Evolutionary conservation across 2,797 vertebrate genomes (phyloP), one percentile per base, ranked within the genome.

Genomic region (Melanotaenia nigrans): DNA sequence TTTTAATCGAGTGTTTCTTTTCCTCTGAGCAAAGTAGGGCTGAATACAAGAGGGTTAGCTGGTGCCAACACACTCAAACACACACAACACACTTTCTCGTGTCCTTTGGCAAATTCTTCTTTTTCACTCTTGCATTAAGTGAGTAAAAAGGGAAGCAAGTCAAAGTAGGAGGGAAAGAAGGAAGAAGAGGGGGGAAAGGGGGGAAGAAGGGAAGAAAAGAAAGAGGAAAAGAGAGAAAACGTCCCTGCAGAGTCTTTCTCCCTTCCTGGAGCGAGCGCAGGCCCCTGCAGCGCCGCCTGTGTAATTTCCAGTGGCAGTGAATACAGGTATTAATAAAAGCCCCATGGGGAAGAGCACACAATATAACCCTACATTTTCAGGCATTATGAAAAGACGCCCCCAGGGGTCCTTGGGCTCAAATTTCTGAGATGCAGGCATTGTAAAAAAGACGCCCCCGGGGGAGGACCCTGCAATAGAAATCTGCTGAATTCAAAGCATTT

Each of bases 51-150:
- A 90, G 95, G 94, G 93, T 93, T 78, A 95, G 95, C 94, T 65
- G 85, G 84, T 91, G 95, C 95, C 96, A 96, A 96, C 85, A 25
- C 22, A 53, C 51, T 10, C 45, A 49, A n/a, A 86, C 95, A 96
- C 94, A 97, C 95, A 95, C 93, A 84, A 73, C 79, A 73, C 85
- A 79, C 75, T 84, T 90, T 89, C 88, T 96, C 95, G 95, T 96
- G 96, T 98, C 96, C 96, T 98, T 96, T 98, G 97, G 97, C 96
- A 97, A 97, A 97, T 97, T 98, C 96, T 98, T 96, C 96, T 95
- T 95, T 97, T 97, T 96, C 95, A 96, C 94, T 97, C 96, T 97
- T 97, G 96, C 97, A 96, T 97, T 96, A 97, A 98, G 96, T 87
- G 85, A 83, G 83, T 94, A 89, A 88, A 88, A 87, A 79, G 36